phyloP scores from a whole-genome alignment of 1,140 invertebrate genomes.

The Aphis craccivora region DNA sequence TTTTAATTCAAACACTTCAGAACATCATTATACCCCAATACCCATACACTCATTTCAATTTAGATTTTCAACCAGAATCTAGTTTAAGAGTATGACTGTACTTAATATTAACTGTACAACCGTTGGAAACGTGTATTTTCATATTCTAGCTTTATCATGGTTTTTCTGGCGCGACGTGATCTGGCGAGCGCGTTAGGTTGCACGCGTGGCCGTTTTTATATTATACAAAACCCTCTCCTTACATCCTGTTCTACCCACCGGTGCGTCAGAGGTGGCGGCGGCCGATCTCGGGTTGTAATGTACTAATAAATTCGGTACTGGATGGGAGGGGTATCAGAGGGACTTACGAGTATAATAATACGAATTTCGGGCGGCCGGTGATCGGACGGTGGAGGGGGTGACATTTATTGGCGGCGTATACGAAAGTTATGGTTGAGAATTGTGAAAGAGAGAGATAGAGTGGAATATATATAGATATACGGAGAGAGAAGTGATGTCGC shows the following conservation, averaged over 20 bases:
- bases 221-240: neutral
- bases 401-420: constrained; percentile 40
- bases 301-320: neutral
- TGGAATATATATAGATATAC: neutral
- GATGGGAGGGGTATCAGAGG: neutral
- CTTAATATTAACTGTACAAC: neutral
- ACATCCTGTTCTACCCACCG: neutral
- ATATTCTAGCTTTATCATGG: neutral
- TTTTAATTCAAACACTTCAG: neutral
- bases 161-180: neutral
- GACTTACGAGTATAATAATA: neutral
- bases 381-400: neutral
- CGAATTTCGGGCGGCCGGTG: neutral
- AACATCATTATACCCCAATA: neutral
- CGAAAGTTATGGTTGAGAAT: constrained; percentile 29
- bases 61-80: neutral
- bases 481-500: neutral
- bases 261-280: neutral
- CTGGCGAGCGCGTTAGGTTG: neutral
- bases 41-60: neutral
- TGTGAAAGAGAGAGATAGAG: neutral
- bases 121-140: neutral
- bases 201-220: neutral
- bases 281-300: neutral
- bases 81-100: neutral